These are phyloP conservation scores for Augochlorella aurata DNA, from an alignment of 2,888 invertebrate species.

Conservation along the genomic window DNA sequence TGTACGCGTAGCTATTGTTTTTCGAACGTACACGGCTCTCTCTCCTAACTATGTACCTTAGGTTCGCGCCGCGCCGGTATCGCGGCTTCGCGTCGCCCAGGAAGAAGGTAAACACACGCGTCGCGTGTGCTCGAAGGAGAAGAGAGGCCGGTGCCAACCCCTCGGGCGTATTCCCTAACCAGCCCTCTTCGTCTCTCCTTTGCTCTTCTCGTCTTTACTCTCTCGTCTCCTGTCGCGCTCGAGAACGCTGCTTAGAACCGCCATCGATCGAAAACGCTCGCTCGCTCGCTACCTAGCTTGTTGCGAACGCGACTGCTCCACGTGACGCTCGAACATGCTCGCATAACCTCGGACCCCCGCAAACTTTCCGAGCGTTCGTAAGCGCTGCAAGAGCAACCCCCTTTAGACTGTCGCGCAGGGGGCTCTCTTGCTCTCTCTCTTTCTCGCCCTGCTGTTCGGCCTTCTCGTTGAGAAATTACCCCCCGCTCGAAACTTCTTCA, in stretches of 20 bases:
- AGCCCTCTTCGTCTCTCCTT: neutral
- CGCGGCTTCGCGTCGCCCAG: constrained; percentile 19
- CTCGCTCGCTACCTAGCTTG: neutral
- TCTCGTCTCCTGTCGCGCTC: neutral
- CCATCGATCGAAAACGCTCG: constrained; percentile 48
- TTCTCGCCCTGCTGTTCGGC: neutral
- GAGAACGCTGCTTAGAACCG: constrained; percentile 22
- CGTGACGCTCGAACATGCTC: constrained; percentile 55
- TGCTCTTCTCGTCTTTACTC: neutral
- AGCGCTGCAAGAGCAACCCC: constrained; percentile 16
- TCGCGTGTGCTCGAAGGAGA: constrained; percentile 13
- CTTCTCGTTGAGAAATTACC: constrained; percentile 48
- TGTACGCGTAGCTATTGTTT: constrained; percentile 61
- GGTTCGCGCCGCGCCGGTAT: constrained; percentile 15
- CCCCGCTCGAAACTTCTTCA: constrained; percentile 31
- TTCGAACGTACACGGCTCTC: constrained; percentile 36
- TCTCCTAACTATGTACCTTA: constrained; percentile 29
- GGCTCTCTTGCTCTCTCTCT: neutral
- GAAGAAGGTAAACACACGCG: constrained; percentile 45
- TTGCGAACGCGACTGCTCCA: constrained; percentile 36
- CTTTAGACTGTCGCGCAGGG: constrained; percentile 17
- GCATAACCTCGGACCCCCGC: constrained; percentile 26
- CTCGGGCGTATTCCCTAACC: neutral
- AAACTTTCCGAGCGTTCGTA: constrained; percentile 34
- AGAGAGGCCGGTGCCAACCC: neutral